phyloP scores from a whole-genome alignment of 2,113 vertebrate species.

The Megaptera novaeangliae region DNA sequence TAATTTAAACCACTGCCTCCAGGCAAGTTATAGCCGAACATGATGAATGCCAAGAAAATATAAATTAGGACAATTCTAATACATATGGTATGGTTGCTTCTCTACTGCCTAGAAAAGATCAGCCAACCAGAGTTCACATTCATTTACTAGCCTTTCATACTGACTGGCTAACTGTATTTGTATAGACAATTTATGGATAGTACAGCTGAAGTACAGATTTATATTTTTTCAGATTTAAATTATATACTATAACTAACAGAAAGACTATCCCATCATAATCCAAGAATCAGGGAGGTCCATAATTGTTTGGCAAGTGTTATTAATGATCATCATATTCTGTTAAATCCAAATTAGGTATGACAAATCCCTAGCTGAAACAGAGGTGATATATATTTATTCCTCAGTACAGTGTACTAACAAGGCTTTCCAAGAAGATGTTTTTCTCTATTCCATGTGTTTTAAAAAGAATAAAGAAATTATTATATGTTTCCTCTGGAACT shows the following conservation, averaged over 20 bases:
- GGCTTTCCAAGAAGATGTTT: background rate
- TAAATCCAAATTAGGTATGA: background rate
- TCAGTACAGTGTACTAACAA: background rate
- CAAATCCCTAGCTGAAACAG: background rate
- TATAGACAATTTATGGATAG: background rate
- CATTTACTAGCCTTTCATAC: background rate
- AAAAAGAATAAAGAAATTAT: background rate
- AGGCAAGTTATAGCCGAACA: background rate
- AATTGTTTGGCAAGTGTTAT: background rate
- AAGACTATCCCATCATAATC: background rate
- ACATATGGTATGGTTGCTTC: background rate
- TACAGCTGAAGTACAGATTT: background rate
- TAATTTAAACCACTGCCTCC: background rate
- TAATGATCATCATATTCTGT: background rate
- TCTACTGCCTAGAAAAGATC: background rate
- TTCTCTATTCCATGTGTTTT: background rate
- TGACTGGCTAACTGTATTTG: background rate
- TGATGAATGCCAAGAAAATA: background rate
- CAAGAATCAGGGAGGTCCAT: background rate
- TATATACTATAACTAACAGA: background rate
- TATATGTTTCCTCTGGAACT: background rate
- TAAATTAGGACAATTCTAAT: background rate
- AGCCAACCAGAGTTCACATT: background rate
- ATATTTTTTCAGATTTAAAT: background rate
- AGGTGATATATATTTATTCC: background rate